A percentile compares a stretch with the other conserved stretches of the same genome.
Conservation (phyloP, 2,113 vertebrate species). For the Lamprologus ornatipinnis region DNA sequence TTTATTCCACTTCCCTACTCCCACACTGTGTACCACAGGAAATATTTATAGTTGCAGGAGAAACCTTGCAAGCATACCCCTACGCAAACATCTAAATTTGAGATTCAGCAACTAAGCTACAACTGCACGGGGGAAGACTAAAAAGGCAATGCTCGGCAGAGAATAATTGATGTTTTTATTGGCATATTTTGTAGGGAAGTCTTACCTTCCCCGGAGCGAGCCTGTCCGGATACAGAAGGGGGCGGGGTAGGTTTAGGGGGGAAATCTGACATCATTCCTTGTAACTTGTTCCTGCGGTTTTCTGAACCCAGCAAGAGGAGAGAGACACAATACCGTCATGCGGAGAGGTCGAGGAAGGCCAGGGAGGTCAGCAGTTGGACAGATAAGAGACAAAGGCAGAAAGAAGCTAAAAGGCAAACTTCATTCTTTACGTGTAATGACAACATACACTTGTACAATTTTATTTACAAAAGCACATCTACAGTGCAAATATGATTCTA, state of each 20-base stretch:
- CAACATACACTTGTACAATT: background rate
- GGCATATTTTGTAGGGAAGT: background rate
- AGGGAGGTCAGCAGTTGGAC: slow-evolving; percentile 21
- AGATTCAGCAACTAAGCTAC: background rate
- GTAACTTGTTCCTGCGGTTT: slow-evolving; percentile 82
- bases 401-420: background rate
- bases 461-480: background rate
- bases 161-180: background rate
- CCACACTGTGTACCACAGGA: background rate
- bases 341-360: slow-evolving; percentile 17
- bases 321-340: slow-evolving; percentile 63
- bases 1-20: background rate
- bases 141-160: background rate
- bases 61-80: background rate
- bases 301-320: slow-evolving; percentile 71
- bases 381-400: slow-evolving; percentile 9
- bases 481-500: background rate
- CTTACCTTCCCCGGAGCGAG: slow-evolving; percentile 80
- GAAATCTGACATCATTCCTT: slow-evolving; percentile 84
- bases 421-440: background rate
- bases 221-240: slow-evolving; percentile 72
- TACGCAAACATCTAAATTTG: background rate
- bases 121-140: background rate
- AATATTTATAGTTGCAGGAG: slow-evolving; percentile 3
- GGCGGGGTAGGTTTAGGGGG: slow-evolving; percentile 75